Evolutionary conservation across 2,797 vertebrate genomes (phyloP), one percentile per base, ranked within the genome.

Genomic region (Cirrhinus molitorella): DNA sequence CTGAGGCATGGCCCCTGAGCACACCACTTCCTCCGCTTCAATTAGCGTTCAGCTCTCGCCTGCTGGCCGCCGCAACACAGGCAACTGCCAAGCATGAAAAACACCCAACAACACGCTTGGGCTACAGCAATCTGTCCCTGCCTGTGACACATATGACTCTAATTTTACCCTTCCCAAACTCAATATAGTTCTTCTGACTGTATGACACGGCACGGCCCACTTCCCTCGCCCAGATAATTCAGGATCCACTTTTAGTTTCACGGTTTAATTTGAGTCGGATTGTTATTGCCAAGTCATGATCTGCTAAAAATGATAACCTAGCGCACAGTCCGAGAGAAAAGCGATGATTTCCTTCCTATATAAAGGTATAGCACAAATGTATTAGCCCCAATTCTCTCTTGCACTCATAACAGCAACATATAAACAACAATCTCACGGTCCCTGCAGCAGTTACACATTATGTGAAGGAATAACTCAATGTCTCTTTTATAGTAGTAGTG

Each of bases 11-110:
- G 57, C 66, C 81, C 67, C 55, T 73, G 57, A 71, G 63, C 78
- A 80, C 51, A 83, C 43, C 45, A 83, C 81, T 84, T 45, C 81
- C 70, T 73, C 83, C 74, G 87, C 88, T 87, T 87, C 83, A 86
- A 90, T 89, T 89, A 88, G 87, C 78, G 85, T 85, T 81, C 80
- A 43, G 83, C 85, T 87, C 85, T 74, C 83, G 53, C 80, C 85
- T 70, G 70, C 85, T 78, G 79, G 59, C 63, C 66, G 61, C 73
- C 68, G 43, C 37, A 43, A 80, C 71, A 63, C 67, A 72, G 82
- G 81, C 70, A 43, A 83, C 51, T 53, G 65, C 70, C 85, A 82
- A 81, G 70, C 74, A 68, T 88, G 77, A 72, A 83, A 65, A 79
- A 77, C 77, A 80, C 66, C 12, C 34, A 53, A 63, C 80, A 67